Evolutionary conservation across 2,888 invertebrate genomes (phyloP), one percentile per base, ranked within the genome.

Genomic region (Trissolcus brochymenae): DNA sequence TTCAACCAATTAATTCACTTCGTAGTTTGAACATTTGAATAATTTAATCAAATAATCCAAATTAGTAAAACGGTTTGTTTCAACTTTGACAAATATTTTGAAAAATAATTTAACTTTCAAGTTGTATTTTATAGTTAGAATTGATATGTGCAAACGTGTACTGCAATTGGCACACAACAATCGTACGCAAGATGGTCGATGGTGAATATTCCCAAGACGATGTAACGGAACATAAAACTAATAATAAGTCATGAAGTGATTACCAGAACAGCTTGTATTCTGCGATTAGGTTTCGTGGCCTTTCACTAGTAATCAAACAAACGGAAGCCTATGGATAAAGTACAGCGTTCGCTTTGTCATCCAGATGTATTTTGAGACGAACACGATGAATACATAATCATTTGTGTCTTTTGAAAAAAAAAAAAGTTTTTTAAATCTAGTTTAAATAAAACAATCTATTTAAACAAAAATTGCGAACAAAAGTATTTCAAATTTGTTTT

Each of bases 281-380:
- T 49, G 49, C 50, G 59, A 59, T 72, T 65, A 72, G 50, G 65
- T 59, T 59, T 64, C 51, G 13, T 59, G 11, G 49, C 65, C 59
- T 72, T 72, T 72, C 72, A 72, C 60, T 72, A 54, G 49, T 55
- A 72, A 72, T 72, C 65, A 72, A 65, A 72, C 53, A 50, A 72
- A 64, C 65, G 72, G 72, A 65, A 65, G 57, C 49, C 29, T 35
- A 64, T 56, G 61, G 57, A 59, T 14, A 59, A 70, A 61, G 40
- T 61, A 61, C 43, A 40, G 17, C 29, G 16, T 16, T 60, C 25
- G 54, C 55, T 17, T 59, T 72, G 59, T 66, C 66, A 66, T 61
- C 50, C 16, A 54, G 3, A 50, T 59, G 59, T 59, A 64, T 40
- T 59, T 57, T 59, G 14, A 43, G 29, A 62, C 29, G 17, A 19